Evolutionary conservation across 2,888 invertebrate species (phyloP).

Genomic region (Amorpha juglandis): DNA sequence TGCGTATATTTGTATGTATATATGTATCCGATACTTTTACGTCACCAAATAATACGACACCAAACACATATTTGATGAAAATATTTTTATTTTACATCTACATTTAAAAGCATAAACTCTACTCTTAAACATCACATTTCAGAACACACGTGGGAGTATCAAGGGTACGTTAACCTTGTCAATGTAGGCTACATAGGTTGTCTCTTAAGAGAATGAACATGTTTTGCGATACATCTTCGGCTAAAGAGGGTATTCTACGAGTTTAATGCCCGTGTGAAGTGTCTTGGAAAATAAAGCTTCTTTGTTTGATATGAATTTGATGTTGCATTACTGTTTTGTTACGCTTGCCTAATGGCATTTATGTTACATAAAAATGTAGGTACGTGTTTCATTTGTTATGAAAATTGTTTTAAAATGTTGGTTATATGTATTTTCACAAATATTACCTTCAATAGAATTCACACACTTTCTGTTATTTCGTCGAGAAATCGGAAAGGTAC

Average conservation of each 20-base stretch:
- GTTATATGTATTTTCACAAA: too few relatives aligned
- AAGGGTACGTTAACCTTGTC: background rate
- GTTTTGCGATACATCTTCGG: constrained; percentile 15
- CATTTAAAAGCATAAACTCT: background rate
- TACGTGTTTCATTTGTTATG: background rate
- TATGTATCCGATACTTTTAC: too few relatives aligned
- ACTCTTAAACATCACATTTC: background rate
- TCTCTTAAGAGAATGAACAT: constrained; percentile 25
- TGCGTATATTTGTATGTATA: too few relatives aligned
- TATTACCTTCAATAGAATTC: too few relatives aligned
- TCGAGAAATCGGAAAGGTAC: too few relatives aligned
- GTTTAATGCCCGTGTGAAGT: background rate
- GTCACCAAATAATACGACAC: too few relatives aligned
- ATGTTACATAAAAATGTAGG: background rate
- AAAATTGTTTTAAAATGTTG: constrained; percentile 45
- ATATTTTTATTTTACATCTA: background rate
- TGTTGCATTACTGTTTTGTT: background rate
- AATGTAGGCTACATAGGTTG: constrained; percentile 21
- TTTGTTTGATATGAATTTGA: constrained; percentile 1
- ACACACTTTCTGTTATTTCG: too few relatives aligned
- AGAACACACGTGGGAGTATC: background rate
- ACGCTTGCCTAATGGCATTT: background rate
- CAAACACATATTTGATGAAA: background rate
- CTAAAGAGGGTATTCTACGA: constrained; percentile 12
- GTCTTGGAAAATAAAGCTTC: constrained; percentile 32